Evolutionary conservation across 2,888 invertebrate species (phyloP).

Genomic region (Apotomis betuletana): DNA sequence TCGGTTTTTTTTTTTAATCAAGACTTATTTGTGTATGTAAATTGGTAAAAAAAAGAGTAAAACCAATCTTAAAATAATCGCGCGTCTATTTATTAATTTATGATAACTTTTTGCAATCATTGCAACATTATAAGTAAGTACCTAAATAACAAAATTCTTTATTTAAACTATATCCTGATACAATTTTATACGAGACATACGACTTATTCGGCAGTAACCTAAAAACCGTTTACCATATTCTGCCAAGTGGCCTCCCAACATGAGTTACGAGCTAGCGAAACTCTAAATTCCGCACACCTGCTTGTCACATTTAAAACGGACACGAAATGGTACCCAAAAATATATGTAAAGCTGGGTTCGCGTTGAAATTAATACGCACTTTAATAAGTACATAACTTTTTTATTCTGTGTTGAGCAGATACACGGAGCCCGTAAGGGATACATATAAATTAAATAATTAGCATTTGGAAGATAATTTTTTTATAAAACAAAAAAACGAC

Average conservation of each 20-base stretch:
- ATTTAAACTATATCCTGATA: too few species aligned
- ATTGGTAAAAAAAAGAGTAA: too few species aligned
- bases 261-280: conserved; percentile 15
- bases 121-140: too few species aligned
- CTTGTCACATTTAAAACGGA: conserved; percentile 29
- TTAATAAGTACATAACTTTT: not conserved
- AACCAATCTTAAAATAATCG: too few species aligned
- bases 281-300: conserved; percentile 30
- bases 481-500: too few species aligned
- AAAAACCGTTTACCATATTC: conserved; percentile 1
- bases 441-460: not conserved
- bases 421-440: not conserved
- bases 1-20: not conserved
- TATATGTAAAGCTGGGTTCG: conserved; percentile 15
- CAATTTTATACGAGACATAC: too few species aligned
- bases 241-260: not conserved
- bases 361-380: conserved; percentile 5
- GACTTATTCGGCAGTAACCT: not conserved
- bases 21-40: not conserved
- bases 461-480: not conserved
- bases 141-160: too few species aligned
- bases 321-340: conserved; percentile 6
- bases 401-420: too few species aligned
- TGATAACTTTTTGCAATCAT: too few species aligned
- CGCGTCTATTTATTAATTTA: too few species aligned